Percentiles rank a stretch among this genome's conserved stretches.
phyloP scores from a whole-genome alignment of 2,113 vertebrate species.

The Hassar affinis region DNA sequence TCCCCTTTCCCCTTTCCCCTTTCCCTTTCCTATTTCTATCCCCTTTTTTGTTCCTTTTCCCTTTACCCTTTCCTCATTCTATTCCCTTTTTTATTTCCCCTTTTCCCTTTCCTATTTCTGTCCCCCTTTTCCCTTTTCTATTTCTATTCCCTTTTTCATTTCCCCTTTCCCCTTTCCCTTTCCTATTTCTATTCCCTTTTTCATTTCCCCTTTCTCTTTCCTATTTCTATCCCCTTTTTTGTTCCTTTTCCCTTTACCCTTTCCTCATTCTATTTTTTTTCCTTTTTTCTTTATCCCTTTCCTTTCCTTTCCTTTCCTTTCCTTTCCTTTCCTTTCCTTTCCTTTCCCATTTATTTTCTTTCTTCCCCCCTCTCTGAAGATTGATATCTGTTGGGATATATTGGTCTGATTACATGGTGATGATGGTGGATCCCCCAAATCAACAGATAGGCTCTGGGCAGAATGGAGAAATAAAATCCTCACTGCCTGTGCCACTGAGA shows the following conservation, averaged over 20 bases:
- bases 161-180: too few relatives aligned
- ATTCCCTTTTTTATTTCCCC: too few relatives aligned
- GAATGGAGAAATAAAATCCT: background rate
- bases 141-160: background rate
- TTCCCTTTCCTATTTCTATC: background rate
- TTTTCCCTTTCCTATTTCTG: background rate
- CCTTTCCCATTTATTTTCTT: background rate
- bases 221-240: too few relatives aligned
- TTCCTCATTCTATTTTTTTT: background rate
- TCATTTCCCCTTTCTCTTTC: background rate
- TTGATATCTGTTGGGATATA: background rate
- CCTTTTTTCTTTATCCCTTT: background rate
- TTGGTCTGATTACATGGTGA: constrained; percentile 45
- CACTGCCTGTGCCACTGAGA: constrained; percentile 46
- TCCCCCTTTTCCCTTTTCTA: too few relatives aligned
- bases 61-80: background rate
- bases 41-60: background rate
- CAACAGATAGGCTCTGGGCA: constrained; percentile 62
- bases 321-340: background rate
- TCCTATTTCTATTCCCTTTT: background rate
- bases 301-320: background rate
- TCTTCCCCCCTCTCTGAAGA: background rate
- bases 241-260: background rate
- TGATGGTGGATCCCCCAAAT: constrained; percentile 57
- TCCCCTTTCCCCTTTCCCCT: background rate